Evolutionary conservation across 2,113 vertebrate genomes (phyloP).

Genomic region (Ciconia stormi): DNA sequence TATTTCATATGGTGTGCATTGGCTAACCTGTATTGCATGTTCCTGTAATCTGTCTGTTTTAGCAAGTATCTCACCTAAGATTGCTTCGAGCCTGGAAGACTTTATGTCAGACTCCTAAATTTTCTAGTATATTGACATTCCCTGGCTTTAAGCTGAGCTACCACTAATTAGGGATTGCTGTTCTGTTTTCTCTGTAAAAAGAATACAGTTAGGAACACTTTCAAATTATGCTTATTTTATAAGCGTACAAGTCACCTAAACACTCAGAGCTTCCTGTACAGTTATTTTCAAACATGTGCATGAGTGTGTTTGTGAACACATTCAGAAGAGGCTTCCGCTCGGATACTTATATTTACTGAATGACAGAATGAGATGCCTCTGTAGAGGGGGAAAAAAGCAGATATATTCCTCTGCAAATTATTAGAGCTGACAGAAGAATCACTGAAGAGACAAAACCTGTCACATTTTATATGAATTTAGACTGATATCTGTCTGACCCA

Average conservation of each 20-base stretch:
- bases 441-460: constrained; percentile 42
- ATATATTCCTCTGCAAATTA: constrained; percentile 50
- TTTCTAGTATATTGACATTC: constrained; percentile 5
- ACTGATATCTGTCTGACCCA: constrained; percentile 27
- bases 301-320: not conserved
- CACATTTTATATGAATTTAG: constrained; percentile 42
- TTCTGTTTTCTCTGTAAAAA: not conserved
- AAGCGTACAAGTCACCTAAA: not conserved
- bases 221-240: not conserved
- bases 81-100: constrained; percentile 28
- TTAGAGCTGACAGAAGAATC: constrained; percentile 51
- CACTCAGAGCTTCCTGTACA: not conserved
- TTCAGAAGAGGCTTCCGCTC: constrained; percentile 4
- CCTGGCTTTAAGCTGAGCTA: constrained; percentile 8
- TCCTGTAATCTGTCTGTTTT: not conserved
- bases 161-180: constrained; percentile 37
- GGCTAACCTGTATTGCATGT: not conserved
- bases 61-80: constrained; percentile 41
- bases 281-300: not conserved
- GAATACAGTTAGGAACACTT: not conserved
- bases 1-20: not conserved
- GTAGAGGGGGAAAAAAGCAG: not conserved
- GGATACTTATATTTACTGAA: constrained; percentile 39
- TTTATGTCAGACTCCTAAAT: constrained; percentile 42
- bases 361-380: constrained; percentile 26